Base-by-base conservation (phyloP, 2,113 vertebrate species). In the Eurystomus gularis region DNA sequence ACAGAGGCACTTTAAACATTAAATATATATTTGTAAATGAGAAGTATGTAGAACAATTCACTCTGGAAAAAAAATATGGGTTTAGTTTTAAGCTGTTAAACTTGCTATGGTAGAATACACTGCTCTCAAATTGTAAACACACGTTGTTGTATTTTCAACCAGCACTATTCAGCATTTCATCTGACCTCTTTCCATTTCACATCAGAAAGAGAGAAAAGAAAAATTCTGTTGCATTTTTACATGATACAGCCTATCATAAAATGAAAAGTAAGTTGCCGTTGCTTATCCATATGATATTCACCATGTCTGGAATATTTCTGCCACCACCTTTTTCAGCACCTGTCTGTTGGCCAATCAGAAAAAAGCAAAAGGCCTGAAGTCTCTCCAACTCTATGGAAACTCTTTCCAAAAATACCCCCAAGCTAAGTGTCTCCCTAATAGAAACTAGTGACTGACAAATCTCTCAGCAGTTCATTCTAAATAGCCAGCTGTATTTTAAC, bases 371-470 rank as follows among this genome's bases (percentile, higher is more conserved):
- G 72, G 93, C 72, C 93, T 96, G 92, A 97, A 95, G 96, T 95
- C 82, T 91, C 39, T 97, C 86, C 92, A 97, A 44, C 93, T 87
- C 94, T 64, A 94, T 96, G 96, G 95, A 98, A 97, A 98, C 97
- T 97, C 96, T 94, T 97, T 98, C 98, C 97, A 78, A 96, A 97
- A 98, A 98, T 98, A 98, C 87, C 86, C 73, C 66, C 86, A 68
- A 96, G 96, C 71, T 91, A 92, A 97, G 90, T 91, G 94, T 94
- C 84, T 93, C 92, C 58, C 96, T 90, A 87, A 94, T 46, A 95
- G 90, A 95, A 95, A 62, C 49, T 62, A 93, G 65, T 61, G 73
- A 69, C 66, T 84, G 90, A 81, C 92, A 87, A 86, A 96, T 96
- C 95, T 90, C 88, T 97, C 93, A n/a, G 89, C 91, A 85, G 79